phyloP scores from a whole-genome alignment of 2,797 vertebrate species.

The Oreochromis mossambicus region DNA sequence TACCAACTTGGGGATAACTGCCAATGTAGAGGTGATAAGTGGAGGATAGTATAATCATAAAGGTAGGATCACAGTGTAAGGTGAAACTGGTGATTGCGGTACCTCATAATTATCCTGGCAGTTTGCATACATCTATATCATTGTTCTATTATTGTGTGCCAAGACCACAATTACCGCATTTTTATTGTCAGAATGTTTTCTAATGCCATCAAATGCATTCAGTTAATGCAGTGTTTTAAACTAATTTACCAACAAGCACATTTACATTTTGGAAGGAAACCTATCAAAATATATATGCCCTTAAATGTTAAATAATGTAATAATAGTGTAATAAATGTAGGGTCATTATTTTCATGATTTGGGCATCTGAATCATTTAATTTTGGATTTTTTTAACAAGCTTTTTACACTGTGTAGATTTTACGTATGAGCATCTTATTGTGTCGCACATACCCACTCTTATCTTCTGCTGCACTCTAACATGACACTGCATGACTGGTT shows the following conservation, averaged over 20 bases:
- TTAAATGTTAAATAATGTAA: not conserved
- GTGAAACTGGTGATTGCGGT: not conserved
- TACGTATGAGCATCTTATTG: not conserved
- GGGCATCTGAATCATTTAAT: slow-evolving; percentile 1
- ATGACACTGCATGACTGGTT: slow-evolving; percentile 28
- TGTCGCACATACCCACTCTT: not conserved
- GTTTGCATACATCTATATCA: not conserved
- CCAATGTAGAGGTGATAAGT: not conserved
- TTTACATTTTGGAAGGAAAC: not conserved
- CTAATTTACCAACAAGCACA: not conserved
- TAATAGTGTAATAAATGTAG: not conserved
- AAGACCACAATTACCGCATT: slow-evolving; percentile 1
- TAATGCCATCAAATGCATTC: not conserved
- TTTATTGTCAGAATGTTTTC: not conserved
- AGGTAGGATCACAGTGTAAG: not conserved
- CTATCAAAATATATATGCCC: not conserved
- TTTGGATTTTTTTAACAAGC: not conserved
- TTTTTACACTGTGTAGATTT: not conserved
- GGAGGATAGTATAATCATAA: not conserved
- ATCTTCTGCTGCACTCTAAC: not conserved
- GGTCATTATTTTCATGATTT: not conserved
- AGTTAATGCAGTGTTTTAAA: not conserved
- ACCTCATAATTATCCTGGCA: not conserved
- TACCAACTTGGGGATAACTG: not conserved
- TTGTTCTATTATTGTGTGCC: slow-evolving; percentile 5